phyloP scores from a whole-genome alignment of 2,113 vertebrate genomes.

The Eudyptes chrysolophus region DNA sequence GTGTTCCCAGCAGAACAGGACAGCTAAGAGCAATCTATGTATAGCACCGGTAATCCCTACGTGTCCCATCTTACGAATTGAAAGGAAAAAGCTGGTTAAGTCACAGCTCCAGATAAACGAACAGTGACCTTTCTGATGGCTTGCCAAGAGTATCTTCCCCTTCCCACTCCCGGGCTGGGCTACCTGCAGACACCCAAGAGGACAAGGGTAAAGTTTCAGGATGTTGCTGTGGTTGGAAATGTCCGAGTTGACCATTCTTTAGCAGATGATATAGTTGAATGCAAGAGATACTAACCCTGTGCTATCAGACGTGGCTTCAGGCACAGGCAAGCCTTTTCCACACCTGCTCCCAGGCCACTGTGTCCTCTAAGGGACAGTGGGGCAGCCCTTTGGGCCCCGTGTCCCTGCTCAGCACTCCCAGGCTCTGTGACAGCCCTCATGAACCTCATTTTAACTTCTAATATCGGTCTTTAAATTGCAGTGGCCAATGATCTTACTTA shows the following conservation, averaged over 20 bases:
- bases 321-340: background rate
- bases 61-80: background rate
- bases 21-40: constrained; percentile 33
- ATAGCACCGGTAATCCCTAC: constrained; percentile 48
- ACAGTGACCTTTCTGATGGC: background rate
- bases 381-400: background rate
- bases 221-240: background rate
- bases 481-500: background rate
- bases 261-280: background rate
- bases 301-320: background rate
- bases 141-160: background rate
- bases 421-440: background rate
- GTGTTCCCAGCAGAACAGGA: background rate
- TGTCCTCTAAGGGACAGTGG: background rate
- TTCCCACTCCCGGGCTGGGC: background rate
- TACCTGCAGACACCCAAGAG: background rate
- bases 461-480: background rate
- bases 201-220: background rate
- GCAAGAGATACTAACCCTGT: background rate
- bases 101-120: background rate
- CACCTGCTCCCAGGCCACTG: background rate
- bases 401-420: background rate
- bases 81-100: constrained; percentile 29
- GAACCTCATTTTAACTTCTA: background rate
- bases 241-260: background rate